A percentile compares a stretch with the other conserved stretches of the same genome.
These are phyloP conservation scores for Theretra japonica DNA, from an alignment of 2,888 invertebrate genomes.

Conservation along the genomic window DNA sequence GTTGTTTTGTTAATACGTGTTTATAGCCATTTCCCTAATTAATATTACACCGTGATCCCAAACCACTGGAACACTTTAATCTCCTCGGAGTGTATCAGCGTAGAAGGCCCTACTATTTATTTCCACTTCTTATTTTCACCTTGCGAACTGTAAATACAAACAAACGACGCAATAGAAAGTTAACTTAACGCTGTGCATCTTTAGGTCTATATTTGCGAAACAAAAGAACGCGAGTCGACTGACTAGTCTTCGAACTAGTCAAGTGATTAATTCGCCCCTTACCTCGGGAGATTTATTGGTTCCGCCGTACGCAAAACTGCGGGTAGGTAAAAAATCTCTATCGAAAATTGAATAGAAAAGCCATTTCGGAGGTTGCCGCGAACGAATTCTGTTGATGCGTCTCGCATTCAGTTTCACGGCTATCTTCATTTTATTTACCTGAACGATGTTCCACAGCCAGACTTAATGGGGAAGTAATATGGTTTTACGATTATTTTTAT, in stretches of 20 bases:
- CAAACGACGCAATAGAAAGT: slow-evolving; percentile 48
- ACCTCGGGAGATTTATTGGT: slow-evolving; percentile 84
- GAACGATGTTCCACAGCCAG: slow-evolving; percentile 55
- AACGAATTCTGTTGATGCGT: slow-evolving; percentile 74
- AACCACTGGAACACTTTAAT: slow-evolving; percentile 75
- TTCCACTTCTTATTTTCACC: slow-evolving; percentile 82
- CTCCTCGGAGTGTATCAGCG: slow-evolving; percentile 78
- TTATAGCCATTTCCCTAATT: slow-evolving; percentile 62
- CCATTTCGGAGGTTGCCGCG: slow-evolving; percentile 74
- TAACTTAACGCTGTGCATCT: slow-evolving; percentile 48
- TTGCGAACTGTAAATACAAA: slow-evolving; percentile 74
- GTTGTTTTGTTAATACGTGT: neutral
- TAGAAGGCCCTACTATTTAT: slow-evolving; percentile 75
- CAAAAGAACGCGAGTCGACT: slow-evolving; percentile 51
- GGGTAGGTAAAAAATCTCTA: slow-evolving; percentile 84
- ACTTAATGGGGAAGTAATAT: slow-evolving; percentile 33
- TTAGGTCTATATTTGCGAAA: slow-evolving; percentile 59
- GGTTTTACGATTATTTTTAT: slow-evolving; percentile 29
- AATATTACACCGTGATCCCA: slow-evolving; percentile 68
- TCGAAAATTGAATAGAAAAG: slow-evolving; percentile 85
- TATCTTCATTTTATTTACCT: slow-evolving; percentile 75
- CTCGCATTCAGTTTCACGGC: slow-evolving; percentile 70
- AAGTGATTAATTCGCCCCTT: slow-evolving; percentile 83
- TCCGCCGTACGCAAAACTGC: slow-evolving; percentile 84
- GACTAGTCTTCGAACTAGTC: slow-evolving; percentile 75